Evolutionary conservation across 2,797 vertebrate species (phyloP), one percentile per base, ranked within the genome.

Genomic region (Phrynocephalus guinanensis): DNA sequence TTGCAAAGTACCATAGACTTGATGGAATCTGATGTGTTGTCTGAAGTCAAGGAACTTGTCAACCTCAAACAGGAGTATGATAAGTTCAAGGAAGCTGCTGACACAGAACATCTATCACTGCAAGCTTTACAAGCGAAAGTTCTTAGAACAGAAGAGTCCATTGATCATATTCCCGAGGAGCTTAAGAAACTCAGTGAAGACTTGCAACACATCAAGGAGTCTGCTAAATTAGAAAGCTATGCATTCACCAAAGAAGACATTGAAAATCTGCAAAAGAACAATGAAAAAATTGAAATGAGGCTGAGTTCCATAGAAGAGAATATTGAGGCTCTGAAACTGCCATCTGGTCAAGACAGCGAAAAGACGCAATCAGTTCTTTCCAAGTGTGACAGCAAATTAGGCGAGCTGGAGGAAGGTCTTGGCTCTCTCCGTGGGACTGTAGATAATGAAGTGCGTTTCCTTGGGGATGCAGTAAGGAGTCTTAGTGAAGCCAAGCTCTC

Each of bases 11-110:
- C 98, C 91, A 97, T 99, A 8, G 92, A 96, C 22, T 86, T 97
- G 0, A 97, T 99, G 94, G 97, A 98, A 88, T 94, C 96, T 0
- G 98, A 99, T 90, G 97, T 99, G 24, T 98, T 98, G 92, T 98
- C 98, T 0, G 98, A 98, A 92, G 98, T 99, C 94, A 95, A 95
- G 86, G 98, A 99, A 90, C 97, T 99, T 26, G 96, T 96, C 52
- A 98, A 97, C 0, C 93, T 99, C 92, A 98, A 97, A 38, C 94
- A 97, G 93, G 98, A 98, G 88, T 96, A 99, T 0, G 96, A 97
- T 84, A 94, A 95, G 1, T 96, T 99, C 92, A 97, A 98, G 95
- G 95, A 96, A 38, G 95, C 95, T 3, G 93, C 98, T 0, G 94
- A 96, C 66, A 91, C 96, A 48, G 92, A 98, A 96, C 89, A 95